Base-by-base conservation (phyloP, 2,797 vertebrate species). In the Megaceryle alcyon region DNA sequence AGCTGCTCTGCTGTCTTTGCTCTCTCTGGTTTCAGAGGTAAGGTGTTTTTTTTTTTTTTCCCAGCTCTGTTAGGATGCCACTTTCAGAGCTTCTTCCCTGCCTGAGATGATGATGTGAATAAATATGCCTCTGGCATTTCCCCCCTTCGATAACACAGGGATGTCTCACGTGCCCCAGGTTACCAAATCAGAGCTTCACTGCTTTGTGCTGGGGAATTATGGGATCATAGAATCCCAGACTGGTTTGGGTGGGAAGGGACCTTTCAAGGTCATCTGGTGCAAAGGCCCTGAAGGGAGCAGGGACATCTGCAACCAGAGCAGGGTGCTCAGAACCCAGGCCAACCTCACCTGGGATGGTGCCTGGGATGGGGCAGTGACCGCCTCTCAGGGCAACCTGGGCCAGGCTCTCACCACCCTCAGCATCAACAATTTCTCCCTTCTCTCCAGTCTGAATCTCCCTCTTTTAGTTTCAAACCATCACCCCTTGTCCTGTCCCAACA, bases 91-190 rank as follows among this genome's bases (percentile, higher is more conserved):
- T 59, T 23, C 82, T 44, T 46, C 44, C 44, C 33, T 61, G 37
- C 44, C 68, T 44, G 64, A 63, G 51, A 65, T 82, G 71, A 75
- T n/a, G 33, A 10, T 29, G 7, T 5, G 29, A 54, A 10, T 10
- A 29, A 83, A 46, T 0, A 2, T 7, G 11, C 13, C 39, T 23
- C 39, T 43, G 75, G 20, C n/a, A n/a, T 64, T 78, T 71, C 35
- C 10, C 41, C 6, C 2, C 26, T 49, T 49, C 29, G 7, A 15
- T 41, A 46, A 28, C 2, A 20, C 2, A 13, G 0, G 3, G 65
- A 14, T 56, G 44, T 18, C 39, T 25, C 4, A 9, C 0, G 1
- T 64, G 21, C 35, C 63, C 44, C 49, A 33, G 26, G 25, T 26
- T 20, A n/a, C 48, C 1, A 0, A 44, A 75, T 69, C n/a, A 51